These are phyloP conservation scores for Melanaphis sacchari DNA, from an alignment of 1,140 invertebrate genomes.

Conservation along the genomic window DNA sequence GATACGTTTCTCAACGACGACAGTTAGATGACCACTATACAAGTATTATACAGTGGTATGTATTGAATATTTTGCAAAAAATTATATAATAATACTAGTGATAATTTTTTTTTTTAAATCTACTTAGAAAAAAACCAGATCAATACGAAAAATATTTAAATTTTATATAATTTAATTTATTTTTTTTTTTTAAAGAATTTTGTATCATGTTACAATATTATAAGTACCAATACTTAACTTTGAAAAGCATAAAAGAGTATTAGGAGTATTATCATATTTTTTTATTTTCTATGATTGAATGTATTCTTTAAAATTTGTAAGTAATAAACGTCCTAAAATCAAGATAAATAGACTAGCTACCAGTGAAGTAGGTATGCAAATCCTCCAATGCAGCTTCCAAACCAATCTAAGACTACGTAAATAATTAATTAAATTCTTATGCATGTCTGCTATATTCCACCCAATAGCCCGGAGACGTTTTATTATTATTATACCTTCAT, in stretches of 20 bases:
- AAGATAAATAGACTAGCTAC: neutral
- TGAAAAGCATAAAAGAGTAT: neutral
- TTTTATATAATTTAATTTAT: neutral
- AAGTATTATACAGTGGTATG: neutral
- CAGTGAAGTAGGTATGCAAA: neutral
- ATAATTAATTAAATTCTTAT: conserved; percentile 56
- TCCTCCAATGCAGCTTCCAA: neutral
- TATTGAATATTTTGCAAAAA: conserved; percentile 11
- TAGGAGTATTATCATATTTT: neutral
- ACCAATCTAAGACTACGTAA: neutral
- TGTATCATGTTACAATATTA: no score
- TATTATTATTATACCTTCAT: conserved; percentile 37
- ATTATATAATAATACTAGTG: neutral
- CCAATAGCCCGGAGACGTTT: conserved; percentile 38
- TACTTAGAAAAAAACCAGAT: neutral
- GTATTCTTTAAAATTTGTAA: neutral
- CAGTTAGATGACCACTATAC: neutral
- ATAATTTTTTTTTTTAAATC: neutral
- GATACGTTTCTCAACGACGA: neutral
- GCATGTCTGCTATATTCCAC: neutral
- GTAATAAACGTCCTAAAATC: neutral
- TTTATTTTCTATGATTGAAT: neutral
- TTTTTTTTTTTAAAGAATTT: neutral
- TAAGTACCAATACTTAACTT: neutral
- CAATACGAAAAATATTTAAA: neutral